Conservation (phyloP, 2,113 vertebrate genomes). For the Lates calcarifer region DNA sequence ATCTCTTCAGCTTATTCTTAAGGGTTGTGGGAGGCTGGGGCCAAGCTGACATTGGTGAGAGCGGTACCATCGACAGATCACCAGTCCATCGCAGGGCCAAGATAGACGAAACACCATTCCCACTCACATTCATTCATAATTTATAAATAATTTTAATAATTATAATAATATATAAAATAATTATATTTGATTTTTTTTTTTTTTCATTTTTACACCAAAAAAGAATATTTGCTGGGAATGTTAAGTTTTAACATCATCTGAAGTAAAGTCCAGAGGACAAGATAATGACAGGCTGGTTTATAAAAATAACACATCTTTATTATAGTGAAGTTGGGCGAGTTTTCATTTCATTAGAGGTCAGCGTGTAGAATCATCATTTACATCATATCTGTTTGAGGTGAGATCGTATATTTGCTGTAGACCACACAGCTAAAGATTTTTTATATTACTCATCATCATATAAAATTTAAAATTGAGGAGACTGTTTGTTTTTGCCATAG, state of each 20-base stretch:
- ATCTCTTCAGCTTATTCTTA: too few relatives aligned
- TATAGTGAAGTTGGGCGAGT: constrained; percentile 18
- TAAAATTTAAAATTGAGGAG: constrained; percentile 11
- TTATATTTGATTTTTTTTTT: neutral
- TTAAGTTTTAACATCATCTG: too few relatives aligned
- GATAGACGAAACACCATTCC: too few relatives aligned
- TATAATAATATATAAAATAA: too few relatives aligned
- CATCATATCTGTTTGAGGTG: constrained; percentile 6
- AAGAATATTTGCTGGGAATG: too few relatives aligned
- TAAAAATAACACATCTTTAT: constrained; percentile 75
- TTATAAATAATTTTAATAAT: too few relatives aligned
- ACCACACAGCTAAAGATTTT: neutral
- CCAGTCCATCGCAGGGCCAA: too few relatives aligned
- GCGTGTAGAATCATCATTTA: constrained; percentile 4
- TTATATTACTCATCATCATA: neutral
- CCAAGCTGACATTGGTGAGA: too few relatives aligned
- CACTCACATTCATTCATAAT: too few relatives aligned
- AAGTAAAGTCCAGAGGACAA: neutral
- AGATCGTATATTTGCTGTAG: neutral
- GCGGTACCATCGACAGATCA: too few relatives aligned
- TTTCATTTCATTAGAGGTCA: neutral
- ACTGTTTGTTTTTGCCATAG: constrained; percentile 27
- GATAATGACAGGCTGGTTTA: constrained; percentile 18
- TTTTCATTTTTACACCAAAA: too few relatives aligned
- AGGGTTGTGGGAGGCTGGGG: too few relatives aligned